These are phyloP conservation scores for Drosophila littoralis DNA, from an alignment of 1,140 invertebrate genomes.

Conservation along the genomic window DNA sequence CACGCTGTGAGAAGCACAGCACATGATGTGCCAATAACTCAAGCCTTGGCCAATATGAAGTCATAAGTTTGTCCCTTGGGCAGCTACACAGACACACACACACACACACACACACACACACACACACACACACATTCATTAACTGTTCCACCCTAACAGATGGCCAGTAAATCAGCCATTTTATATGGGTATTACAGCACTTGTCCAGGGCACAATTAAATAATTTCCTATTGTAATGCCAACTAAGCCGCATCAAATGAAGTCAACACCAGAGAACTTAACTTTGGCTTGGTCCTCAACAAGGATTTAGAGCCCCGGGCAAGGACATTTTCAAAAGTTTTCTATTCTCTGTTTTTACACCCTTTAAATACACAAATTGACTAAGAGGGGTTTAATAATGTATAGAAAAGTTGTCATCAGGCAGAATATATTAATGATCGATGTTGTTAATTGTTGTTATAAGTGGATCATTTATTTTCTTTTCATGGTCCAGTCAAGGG, in stretches of 20 bases:
- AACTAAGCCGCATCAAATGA: slow-evolving; percentile 58
- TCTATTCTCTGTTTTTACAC: not conserved
- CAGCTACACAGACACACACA: not conserved
- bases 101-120: no score
- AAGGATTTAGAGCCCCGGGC: not conserved
- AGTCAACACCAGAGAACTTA: slow-evolving; percentile 52
- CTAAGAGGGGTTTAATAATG: slow-evolving; percentile 11
- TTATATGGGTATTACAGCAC: slow-evolving; percentile 2
- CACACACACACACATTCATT: slow-evolving; percentile 15
- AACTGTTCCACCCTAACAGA: slow-evolving; percentile 3
- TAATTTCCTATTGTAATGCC: slow-evolving; percentile 51
- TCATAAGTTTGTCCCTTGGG: slow-evolving; percentile 48
- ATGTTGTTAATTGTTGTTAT: no score
- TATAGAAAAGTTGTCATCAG: not conserved
- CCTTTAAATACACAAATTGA: not conserved
- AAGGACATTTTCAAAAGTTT: slow-evolving; percentile 51
- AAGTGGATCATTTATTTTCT: no score
- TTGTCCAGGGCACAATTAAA: slow-evolving; percentile 60
- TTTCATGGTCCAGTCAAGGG: no score
- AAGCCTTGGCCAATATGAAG: slow-evolving; percentile 47
- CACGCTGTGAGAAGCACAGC: slow-evolving; percentile 35
- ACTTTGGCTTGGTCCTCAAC: slow-evolving; percentile 23
- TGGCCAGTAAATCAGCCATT: slow-evolving; percentile 7
- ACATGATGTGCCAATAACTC: slow-evolving; percentile 39
- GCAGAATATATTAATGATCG: no score